Percentiles rank a stretch among this genome's conserved stretches.
phyloP scores from a whole-genome alignment of 2,113 vertebrate species.

The Chiloscyllium plagiosum region DNA sequence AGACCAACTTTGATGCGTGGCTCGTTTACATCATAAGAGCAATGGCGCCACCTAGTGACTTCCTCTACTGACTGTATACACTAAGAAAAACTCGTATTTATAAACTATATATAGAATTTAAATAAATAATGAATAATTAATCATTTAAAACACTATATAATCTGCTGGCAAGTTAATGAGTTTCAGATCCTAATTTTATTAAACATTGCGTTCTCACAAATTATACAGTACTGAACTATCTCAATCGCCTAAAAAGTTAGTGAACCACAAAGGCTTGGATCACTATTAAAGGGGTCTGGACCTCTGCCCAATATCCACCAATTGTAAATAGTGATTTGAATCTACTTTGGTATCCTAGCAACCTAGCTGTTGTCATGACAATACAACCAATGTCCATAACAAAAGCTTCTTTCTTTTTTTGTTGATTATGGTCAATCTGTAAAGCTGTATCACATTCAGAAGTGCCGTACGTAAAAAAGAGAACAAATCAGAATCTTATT shows the following conservation, averaged over 20 bases:
- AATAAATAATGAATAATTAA: not conserved
- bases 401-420: slow-evolving; percentile 1
- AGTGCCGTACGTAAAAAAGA: not conserved
- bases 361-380: not conserved
- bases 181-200: not conserved
- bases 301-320: not conserved
- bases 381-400: not conserved
- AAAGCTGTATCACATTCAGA: not conserved
- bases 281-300: not conserved
- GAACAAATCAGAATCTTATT: not conserved
- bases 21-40: not conserved
- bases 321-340: slow-evolving; percentile 1
- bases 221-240: too few species aligned
- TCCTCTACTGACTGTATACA: not conserved
- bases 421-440: not conserved
- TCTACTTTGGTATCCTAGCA: not conserved
- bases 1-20: not conserved
- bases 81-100: not conserved
- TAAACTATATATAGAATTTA: not conserved
- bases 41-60: slow-evolving; percentile 25
- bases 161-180: not conserved
- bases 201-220: not conserved
- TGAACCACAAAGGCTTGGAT: not conserved
- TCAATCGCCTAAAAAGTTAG: not conserved
- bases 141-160: not conserved